A percentile compares a stretch with the other conserved stretches of the same genome.
phyloP scores from a whole-genome alignment of 1,140 invertebrate genomes.

The Amphibalanus amphitrite region DNA sequence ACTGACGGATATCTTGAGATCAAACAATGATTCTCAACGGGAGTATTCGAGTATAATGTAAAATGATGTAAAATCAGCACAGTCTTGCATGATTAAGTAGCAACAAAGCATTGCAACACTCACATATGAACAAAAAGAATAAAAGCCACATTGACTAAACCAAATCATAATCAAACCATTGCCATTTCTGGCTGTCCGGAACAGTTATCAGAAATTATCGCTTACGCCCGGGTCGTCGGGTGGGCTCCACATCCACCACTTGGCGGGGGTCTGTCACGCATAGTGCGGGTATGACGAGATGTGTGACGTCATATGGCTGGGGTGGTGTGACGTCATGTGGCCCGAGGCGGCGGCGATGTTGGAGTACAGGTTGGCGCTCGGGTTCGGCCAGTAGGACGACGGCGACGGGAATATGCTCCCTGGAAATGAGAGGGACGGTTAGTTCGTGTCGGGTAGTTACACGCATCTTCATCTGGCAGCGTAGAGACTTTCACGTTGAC shows the following conservation, averaged over 20 bases:
- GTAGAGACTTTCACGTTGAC: no score
- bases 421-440: conserved; percentile 33
- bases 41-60: no score
- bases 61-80: not conserved
- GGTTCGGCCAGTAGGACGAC: conserved; percentile 73
- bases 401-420: conserved; percentile 80
- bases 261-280: conserved; percentile 47
- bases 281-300: conserved; percentile 79
- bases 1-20: no score
- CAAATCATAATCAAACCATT: not conserved
- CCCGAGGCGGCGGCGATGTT: conserved; percentile 41
- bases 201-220: not conserved
- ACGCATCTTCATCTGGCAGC: no score
- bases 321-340: conserved; percentile 60
- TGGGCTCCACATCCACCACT: conserved; percentile 14
- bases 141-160: not conserved
- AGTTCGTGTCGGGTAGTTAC: no score
- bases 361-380: conserved; percentile 74
- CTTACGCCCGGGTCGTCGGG: not conserved
- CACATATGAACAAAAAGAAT: not conserved
- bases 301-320: conserved; percentile 59
- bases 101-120: not conserved
- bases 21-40: not conserved
- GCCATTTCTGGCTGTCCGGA: not conserved
- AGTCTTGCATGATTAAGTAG: not conserved